Evolutionary conservation across 2,888 invertebrate species (phyloP), one percentile per base, ranked within the genome.

Genomic region (Desoria tigrina): DNA sequence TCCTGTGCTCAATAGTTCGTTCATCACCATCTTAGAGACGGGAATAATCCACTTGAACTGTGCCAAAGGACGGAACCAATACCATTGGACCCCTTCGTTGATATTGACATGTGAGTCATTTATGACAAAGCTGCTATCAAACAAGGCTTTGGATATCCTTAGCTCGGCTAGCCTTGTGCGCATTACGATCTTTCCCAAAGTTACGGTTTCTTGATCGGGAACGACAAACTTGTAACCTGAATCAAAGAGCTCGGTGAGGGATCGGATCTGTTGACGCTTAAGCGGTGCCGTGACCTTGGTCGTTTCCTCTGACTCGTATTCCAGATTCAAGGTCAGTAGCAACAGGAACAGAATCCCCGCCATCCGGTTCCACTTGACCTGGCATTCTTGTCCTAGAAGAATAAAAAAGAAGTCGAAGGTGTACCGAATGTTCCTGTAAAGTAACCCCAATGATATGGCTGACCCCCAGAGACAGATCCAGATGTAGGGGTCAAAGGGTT

Each of bases 1-100:
- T 4, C 28, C 28, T 2, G 26, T 6, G 2, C 18, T 4, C 6
- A 45, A 3, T 4, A 58, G 42, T 6, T n/a, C 16, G 7, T 11
- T 14, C n/a, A 45, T 23, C 26, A 27, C 21, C 27, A n/a, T 21
- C 28, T 27, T 3, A 2, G 26, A 7, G 3, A 42, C 42, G 2
- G 58, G 28, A 26, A 58, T 58, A 4, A 58, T 42, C 45, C 49
- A 58, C 26, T 58, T 58, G 28, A 39, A 39, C n/a, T 26, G 26
- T 2, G 42, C 49, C 58, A 58, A 4, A 4, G 4, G 3, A 2
- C n/a, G 16, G 24, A 58, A 58, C 58, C 58, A 58, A 3, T 26
- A 18, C 26, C n/a, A 18, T 24, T 26, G 21, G 16, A 58, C 18
- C 2, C 58, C 58, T 26, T 49, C 58, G 24, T 14, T 26, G 16